Conservation (phyloP, 2,113 vertebrate genomes). For the Martes martes region DNA sequence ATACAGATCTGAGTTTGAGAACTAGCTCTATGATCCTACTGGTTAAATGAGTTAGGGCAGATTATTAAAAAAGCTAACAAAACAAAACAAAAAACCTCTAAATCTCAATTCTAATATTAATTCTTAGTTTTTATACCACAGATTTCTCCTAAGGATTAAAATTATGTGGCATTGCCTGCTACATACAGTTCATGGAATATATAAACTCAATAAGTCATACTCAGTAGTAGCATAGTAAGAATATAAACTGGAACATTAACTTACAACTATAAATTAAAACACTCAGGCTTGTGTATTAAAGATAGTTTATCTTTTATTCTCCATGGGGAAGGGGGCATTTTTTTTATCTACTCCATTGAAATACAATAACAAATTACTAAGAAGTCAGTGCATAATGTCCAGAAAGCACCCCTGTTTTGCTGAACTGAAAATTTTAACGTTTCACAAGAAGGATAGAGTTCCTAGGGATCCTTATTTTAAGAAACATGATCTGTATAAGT, state of each 20-base stretch:
- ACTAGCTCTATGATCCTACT: neutral
- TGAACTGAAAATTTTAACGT: neutral
- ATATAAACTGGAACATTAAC: neutral
- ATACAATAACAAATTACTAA: neutral
- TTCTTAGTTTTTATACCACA: neutral
- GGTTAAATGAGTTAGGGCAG: neutral
- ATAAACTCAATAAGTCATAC: neutral
- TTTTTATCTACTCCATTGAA: neutral
- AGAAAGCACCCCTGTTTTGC: neutral
- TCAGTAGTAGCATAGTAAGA: neutral
- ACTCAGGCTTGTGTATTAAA: neutral
- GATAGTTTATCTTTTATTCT: neutral
- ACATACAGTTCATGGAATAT: neutral
- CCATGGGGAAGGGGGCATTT: neutral
- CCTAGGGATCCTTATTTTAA: neutral
- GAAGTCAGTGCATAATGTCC: neutral
- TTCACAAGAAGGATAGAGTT: neutral
- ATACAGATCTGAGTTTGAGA: neutral
- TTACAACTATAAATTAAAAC: neutral
- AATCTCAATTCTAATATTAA: neutral
- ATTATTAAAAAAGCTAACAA: neutral
- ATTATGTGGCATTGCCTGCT: neutral
- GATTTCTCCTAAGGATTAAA: neutral
- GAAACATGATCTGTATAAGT: neutral
- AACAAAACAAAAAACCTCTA: neutral